These are phyloP conservation scores for Dryomyza anilis DNA, from an alignment of 2,888 invertebrate species.

Conservation along the genomic window DNA sequence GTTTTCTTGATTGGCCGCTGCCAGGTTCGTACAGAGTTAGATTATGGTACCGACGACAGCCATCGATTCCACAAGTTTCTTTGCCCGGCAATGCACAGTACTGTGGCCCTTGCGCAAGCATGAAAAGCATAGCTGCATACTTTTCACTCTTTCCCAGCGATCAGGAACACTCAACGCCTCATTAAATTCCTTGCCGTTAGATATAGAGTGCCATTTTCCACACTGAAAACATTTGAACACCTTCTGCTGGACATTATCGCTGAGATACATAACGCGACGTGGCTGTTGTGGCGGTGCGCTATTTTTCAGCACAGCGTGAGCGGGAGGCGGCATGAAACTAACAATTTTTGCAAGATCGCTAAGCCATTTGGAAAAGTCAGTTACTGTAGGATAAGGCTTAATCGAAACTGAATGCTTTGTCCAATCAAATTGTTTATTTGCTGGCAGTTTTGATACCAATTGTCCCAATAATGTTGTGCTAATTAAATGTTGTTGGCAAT, in stretches of 20 bases:
- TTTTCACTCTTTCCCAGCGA: constrained; percentile 24
- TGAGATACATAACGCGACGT: constrained; percentile 10
- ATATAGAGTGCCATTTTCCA: too few relatives aligned
- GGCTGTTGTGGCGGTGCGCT: too few relatives aligned
- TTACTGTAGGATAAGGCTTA: constrained; percentile 19
- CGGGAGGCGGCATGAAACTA: background rate
- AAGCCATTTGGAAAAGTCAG: constrained; percentile 12
- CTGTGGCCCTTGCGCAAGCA: constrained; percentile 18
- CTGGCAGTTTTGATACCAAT: constrained; percentile 24
- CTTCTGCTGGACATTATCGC: background rate
- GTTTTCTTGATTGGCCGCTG: too few relatives aligned
- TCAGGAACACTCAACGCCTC: too few relatives aligned
- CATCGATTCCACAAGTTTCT: constrained; percentile 9
- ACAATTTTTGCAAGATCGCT: constrained; percentile 16
- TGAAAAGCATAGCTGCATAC: constrained; percentile 13
- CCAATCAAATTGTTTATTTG: constrained; percentile 19
- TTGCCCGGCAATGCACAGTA: constrained; percentile 6
- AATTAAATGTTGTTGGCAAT: constrained; percentile 24
- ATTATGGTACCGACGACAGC: constrained; percentile 14
- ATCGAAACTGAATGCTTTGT: constrained; percentile 16
- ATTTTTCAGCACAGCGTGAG: too few relatives aligned
- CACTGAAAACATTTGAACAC: constrained; percentile 2
- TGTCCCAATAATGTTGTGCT: constrained; percentile 25
- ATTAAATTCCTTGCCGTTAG: too few relatives aligned
- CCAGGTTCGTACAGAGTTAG: background rate